A percentile compares a stretch with the other conserved stretches of the same genome.
These are phyloP conservation scores for Xerus inauris DNA, from an alignment of 2,113 vertebrate species.

Conservation along the genomic window DNA sequence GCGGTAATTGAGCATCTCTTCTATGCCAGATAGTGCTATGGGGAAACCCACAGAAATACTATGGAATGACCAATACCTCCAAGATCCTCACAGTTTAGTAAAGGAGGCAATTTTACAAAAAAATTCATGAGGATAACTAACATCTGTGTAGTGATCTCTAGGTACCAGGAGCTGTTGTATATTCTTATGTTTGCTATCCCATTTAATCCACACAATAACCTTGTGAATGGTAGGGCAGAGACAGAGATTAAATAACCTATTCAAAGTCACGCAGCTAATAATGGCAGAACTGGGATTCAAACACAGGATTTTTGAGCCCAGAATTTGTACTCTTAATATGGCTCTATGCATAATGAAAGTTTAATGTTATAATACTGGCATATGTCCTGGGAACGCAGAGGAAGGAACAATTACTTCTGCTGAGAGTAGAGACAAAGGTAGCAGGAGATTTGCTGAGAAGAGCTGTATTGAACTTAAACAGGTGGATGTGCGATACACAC, in stretches of 20 bases:
- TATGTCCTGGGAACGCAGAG: background rate
- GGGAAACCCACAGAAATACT: background rate
- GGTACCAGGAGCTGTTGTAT: background rate
- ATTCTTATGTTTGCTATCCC: background rate
- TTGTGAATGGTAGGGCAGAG: background rate
- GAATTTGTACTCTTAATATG: background rate
- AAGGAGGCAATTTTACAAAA: background rate
- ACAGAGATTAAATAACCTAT: background rate
- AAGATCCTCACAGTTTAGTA: background rate
- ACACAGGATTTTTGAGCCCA: background rate
- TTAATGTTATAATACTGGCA: background rate
- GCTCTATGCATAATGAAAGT: background rate
- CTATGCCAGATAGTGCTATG: background rate
- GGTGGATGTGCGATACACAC: accelerated
- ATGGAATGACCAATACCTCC: background rate
- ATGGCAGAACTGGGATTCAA: background rate
- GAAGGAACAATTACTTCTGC: background rate
- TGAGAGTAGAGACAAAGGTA: background rate
- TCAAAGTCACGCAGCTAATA: background rate
- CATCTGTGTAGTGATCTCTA: background rate
- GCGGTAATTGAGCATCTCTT: background rate
- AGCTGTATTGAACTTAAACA: background rate
- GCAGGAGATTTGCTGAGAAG: background rate
- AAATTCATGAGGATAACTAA: background rate
- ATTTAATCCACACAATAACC: background rate